phyloP scores from a whole-genome alignment of 35 echinoderm and acorn worm genomes.

The Lytechinus pictus region DNA sequence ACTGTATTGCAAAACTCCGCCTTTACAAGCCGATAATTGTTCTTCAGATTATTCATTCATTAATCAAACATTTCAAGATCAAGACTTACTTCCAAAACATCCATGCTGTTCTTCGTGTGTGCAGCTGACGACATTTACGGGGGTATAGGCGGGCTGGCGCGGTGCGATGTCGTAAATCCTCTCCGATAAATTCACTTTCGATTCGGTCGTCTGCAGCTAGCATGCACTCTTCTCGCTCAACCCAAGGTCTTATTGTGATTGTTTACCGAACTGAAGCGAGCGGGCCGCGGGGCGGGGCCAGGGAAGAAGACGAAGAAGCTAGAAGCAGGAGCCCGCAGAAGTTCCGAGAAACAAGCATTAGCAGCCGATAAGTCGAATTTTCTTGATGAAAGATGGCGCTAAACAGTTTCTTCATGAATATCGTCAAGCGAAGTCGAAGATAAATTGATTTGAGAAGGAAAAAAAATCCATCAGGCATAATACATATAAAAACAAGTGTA shows the following conservation, averaged over 20 bases:
- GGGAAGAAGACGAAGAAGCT: neutral
- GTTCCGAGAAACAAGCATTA: neutral
- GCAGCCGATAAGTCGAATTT: neutral
- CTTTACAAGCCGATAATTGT: neutral
- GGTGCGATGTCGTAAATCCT: neutral
- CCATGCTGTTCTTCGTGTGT: neutral
- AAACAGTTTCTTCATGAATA: neutral
- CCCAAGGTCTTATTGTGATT: neutral
- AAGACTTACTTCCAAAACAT: slow-evolving; percentile 13
- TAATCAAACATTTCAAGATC: neutral
- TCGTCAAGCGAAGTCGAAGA: too few relatives aligned
- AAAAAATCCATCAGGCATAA: too few relatives aligned
- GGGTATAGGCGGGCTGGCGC: neutral
- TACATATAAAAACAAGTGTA: too few relatives aligned
- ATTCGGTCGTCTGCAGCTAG: neutral
- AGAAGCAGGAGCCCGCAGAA: neutral
- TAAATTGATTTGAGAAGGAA: too few relatives aligned
- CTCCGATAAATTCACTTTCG: neutral
- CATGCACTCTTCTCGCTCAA: neutral
- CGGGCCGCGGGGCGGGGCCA: neutral
- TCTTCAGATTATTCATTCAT: neutral
- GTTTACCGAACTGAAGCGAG: neutral
- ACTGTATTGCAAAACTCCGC: neutral
- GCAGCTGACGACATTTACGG: neutral
- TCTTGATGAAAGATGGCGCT: neutral